Evolutionary conservation across 2,888 invertebrate genomes (phyloP), one percentile per base, ranked within the genome.

Genomic region (Muschampia plurimacula): DNA sequence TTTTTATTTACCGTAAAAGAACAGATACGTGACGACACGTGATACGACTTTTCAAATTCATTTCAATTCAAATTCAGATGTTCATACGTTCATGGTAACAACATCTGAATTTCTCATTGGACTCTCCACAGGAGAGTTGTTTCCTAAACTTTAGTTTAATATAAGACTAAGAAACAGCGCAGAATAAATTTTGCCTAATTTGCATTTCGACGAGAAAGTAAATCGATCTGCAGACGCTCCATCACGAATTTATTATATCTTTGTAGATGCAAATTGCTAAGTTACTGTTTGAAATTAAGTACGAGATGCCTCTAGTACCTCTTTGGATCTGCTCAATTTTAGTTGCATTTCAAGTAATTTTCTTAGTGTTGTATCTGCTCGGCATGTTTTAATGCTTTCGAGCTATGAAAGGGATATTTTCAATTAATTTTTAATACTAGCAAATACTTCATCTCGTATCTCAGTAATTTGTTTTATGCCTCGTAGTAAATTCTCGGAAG

Each of bases 231-330:
- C 60, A 67, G 67, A 67, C 66, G 66, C 52, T 72, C 62, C 67
- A 67, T 72, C 52, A 39, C 62, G 67, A 67, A 67, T 72, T 72
- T 67, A 72, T 72, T 62, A 72, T 72, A 72, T 72, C 52, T 72
- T 69, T 62, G 62, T 66, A 66, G 60, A 72, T 72, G 67, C 64
- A 73, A 73, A 73, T 73, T 73, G 55, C 57, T 59, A 68, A 73
- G 68, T 73, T 73, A 66, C 71, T 67, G 44, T 46, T 68, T 49
- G 49, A 72, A 67, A 72, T 68, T 72, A 72, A 72, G 67, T 72
- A 68, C 64, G 59, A 57, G 60, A 67, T 44, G 63, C 41, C 63
- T 72, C 52, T 60, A 72, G 59, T 60, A 63, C 64, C 66, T 71
- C 68, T 71, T 68, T 49, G 39, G 62, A 55, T 41, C 62, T 52